These are phyloP conservation scores for Epizoanthus rinbou DNA, from an alignment of 92 coral and sea anemone genomes.

Conservation along the genomic window DNA sequence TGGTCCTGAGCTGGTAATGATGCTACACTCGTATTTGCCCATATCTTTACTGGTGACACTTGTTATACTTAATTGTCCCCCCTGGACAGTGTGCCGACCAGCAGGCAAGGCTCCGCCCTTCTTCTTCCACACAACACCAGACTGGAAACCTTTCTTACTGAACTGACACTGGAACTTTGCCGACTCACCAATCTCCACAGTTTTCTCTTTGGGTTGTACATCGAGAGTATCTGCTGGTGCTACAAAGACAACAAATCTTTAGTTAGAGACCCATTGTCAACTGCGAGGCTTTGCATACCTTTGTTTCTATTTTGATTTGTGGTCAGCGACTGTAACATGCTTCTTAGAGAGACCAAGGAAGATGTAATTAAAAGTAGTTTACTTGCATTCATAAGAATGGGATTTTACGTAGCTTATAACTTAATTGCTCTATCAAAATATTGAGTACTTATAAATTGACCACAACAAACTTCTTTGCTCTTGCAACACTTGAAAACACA, in stretches of 20 bases:
- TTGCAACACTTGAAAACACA: no score
- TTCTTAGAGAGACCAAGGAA: no score
- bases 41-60: conserved; percentile 55
- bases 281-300: no score
- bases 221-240: conserved; percentile 63
- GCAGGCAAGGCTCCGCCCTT: conserved; percentile 70
- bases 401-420: no score
- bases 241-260: conserved; percentile 30
- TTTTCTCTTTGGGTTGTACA: conserved; percentile 55
- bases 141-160: conserved; percentile 67
- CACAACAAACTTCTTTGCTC: no score
- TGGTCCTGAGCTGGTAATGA: conserved; percentile 45
- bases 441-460: no score
- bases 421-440: no score
- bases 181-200: conserved; percentile 51
- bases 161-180: conserved; percentile 62
- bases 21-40: conserved; percentile 78
- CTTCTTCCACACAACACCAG: conserved; percentile 67
- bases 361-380: no score
- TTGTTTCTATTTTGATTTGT: no score
- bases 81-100: conserved; percentile 54
- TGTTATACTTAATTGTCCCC: conserved; percentile 56
- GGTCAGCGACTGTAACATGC: no score
- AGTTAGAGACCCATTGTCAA: no score
- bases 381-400: no score